Evolutionary conservation across 2,888 invertebrate species (phyloP).

Genomic region (Phortica okadai): DNA sequence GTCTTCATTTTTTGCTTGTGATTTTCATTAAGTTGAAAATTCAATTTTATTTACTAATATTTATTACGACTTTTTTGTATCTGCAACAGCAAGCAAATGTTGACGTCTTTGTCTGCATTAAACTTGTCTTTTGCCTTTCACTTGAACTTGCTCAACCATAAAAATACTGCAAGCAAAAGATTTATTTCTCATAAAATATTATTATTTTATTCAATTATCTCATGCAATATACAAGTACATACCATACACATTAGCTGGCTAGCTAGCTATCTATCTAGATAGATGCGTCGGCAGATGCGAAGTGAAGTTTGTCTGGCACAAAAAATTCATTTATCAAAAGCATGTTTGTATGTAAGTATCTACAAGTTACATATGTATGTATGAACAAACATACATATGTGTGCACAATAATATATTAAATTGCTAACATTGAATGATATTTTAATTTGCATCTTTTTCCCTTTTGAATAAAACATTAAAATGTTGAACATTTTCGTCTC

Average conservation of each 20-base stretch:
- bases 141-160: conserved; percentile 16
- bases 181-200: conserved; percentile 36
- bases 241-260: conserved; percentile 14
- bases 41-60: too few relatives aligned
- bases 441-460: conserved; percentile 70
- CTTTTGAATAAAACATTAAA: conserved; percentile 70
- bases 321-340: conserved; percentile 25
- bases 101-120: not conserved
- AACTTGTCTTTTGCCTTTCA: conserved; percentile 3
- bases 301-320: not conserved
- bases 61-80: too few relatives aligned
- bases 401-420: conserved; percentile 65
- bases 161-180: conserved; percentile 12
- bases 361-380: not conserved
- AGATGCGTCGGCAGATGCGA: not conserved
- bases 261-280: not conserved
- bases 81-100: too few relatives aligned
- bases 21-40: too few relatives aligned
- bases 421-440: conserved; percentile 69
- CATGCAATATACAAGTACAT: not conserved
- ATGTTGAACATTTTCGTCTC: conserved; percentile 56
- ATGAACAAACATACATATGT: conserved; percentile 23
- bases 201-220: conserved; percentile 39
- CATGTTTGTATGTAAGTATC: not conserved
- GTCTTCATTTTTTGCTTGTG: too few relatives aligned